These are phyloP conservation scores for Balaeniceps rex DNA, from an alignment of 2,113 vertebrate species.

Conservation along the genomic window DNA sequence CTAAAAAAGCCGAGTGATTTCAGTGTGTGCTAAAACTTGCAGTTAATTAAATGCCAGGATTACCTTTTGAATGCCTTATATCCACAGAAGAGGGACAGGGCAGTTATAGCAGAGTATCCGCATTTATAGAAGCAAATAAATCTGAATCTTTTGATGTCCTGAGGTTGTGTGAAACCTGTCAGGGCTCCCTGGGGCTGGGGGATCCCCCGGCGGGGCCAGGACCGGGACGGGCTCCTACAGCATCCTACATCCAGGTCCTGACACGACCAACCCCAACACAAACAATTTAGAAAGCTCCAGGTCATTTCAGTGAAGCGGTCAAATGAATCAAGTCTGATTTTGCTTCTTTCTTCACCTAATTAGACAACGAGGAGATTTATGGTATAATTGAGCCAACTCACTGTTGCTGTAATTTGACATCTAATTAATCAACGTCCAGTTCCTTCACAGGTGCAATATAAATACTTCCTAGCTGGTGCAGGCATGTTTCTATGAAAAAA, in stretches of 20 bases:
- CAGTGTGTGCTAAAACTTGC: neutral
- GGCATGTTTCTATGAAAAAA: neutral
- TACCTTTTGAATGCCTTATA: neutral
- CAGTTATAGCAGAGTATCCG: neutral
- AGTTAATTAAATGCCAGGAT: neutral
- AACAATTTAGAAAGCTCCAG: neutral
- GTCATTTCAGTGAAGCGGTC: neutral
- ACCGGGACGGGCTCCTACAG: rapidly evolving
- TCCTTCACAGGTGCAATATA: neutral
- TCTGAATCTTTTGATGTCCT: neutral
- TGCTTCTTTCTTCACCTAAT: slow-evolving; percentile 15
- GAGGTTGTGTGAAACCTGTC: neutral
- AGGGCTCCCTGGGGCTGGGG: neutral
- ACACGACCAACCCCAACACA: neutral
- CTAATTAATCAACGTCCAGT: neutral
- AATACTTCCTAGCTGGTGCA: neutral
- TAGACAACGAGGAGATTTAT: slow-evolving; percentile 2
- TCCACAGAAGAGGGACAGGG: neutral
- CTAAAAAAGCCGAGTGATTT: neutral
- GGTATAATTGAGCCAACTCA: neutral
- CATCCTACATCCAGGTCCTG: neutral
- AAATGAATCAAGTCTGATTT: neutral
- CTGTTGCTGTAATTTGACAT: slow-evolving; percentile 24
- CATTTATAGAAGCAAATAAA: neutral
- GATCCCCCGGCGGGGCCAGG: rapidly evolving